Evolutionary conservation across 2,113 vertebrate species (phyloP), one percentile per base, ranked within the genome.

Genomic region (Corythornis vintsioides): DNA sequence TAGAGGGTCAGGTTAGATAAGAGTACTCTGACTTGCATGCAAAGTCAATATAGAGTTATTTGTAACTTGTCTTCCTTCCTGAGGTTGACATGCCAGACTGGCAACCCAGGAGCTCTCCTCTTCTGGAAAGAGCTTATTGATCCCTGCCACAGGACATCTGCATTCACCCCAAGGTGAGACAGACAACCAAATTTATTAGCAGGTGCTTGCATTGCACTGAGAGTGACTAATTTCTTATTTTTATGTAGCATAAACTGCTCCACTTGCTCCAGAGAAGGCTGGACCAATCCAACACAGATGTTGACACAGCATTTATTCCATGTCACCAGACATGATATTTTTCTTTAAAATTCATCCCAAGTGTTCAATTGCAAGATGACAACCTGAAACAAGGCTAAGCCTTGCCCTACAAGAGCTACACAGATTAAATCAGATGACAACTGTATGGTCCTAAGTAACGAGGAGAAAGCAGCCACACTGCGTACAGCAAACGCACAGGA

Each of bases 401-500:
- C 45, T 56, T 78, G 43, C 33, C 31, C 15, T 47, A 3, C 20
- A 13, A 52, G 33, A 88, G 38, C 59, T 33, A 28, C 22, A 11
- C 5, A 43, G 43, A 10, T 24, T 57, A 77, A 69, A 53, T 55
- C 21, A 5, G 22, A 47, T 0, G 6, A 43, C 1, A 7, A 26
- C 8, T 65, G 26, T 3, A 20, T 33, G 64, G 19, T 7, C 47
- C 24, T 5, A 57, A 70, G 21, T 10, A 50, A 69, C 1, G 61
- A 74, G 74, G 26, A 63, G 21, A 66, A 74, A 86, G 40, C 33
- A 67, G 33, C 50, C 48, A 33, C 0, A 2, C 56, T 29, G 61
- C 22, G 43, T 22, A 53, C 76, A 77, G 22, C 0, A 1, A 72
- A 17, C 1, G 3, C 0, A 1, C 12, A 29, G 7, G 48, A 77